Base-by-base conservation (phyloP, 2,113 vertebrate species). In the Pogonocichla stellata region DNA sequence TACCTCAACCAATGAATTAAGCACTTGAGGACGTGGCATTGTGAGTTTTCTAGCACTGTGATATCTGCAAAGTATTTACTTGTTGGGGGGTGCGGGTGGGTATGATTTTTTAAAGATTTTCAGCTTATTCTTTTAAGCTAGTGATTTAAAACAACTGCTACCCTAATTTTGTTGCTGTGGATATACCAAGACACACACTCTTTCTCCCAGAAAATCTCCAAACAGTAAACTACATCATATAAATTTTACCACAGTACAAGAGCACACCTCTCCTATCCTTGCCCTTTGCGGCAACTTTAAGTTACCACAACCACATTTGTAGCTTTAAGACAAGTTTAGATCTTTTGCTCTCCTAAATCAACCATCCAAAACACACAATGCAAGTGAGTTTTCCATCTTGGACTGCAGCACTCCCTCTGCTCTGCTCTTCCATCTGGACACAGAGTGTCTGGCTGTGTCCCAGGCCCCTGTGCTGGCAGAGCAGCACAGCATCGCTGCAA, bases 401-500 rank as follows among this genome's bases (percentile, higher is more conserved):
- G 33, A 26, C 4, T 54, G 77, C 19, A 91, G 34, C 43, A 36
- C 9, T 81, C 61, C 57, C 61, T 47, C 34, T 64, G 64, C 77
- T 75, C 65, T 29, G 34, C 50, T 45, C 29, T 17, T 83, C 86
- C 80, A 42, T 73, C 72, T 93, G 80, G 71, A 73, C 53, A 8
- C n/a, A 4, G 66, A 33, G 61, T 1, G 23, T 38, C 70, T 60
- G 75, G 67, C 77, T 8, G 53, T 1, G 40, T 36, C 62, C 19
- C 13, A 16, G 56, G 53, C 38, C 77, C 34, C 71, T 0, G 7
- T 12, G 22, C 75, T 82, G 75, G 86, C 95, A 62, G 33, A 38
- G 50, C 48, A 16, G 12, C 0, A 0, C 2, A 8, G 31, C 29
- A 25, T 14, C 0, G 10, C 73, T 20, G n/a, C 0, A 2, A 73